Conservation (phyloP, 2,797 vertebrate genomes). For the Zenarchopterus dispar region DNA sequence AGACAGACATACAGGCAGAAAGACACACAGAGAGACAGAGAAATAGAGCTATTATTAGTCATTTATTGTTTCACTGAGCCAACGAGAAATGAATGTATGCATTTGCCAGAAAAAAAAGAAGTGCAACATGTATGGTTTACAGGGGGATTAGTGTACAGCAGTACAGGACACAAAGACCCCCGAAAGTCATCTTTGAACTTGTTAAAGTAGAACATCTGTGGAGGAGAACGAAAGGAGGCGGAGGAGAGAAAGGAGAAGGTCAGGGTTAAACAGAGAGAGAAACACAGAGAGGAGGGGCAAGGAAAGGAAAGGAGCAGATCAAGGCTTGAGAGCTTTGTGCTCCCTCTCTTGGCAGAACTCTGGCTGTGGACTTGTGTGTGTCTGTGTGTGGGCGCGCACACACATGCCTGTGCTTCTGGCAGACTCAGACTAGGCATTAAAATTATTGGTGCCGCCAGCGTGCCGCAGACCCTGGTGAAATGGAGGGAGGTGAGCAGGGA, state of each 20-base stretch:
- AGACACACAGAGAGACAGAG: conserved; percentile 14
- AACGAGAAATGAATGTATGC: conserved; percentile 3
- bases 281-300: conserved; percentile 40
- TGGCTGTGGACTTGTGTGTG: conserved; percentile 39
- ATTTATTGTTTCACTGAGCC: conserved; percentile 22
- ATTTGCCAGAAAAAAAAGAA: conserved; percentile 12
- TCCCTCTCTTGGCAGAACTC: conserved; percentile 71
- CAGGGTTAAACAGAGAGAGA: conserved; percentile 60
- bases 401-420: conserved; percentile 68
- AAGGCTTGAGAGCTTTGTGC: conserved; percentile 69
- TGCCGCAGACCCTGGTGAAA: conserved; percentile 79
- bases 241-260: conserved; percentile 46
- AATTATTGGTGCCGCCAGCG: conserved; percentile 83
- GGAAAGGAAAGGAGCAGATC: conserved; percentile 66
- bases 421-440: conserved; percentile 80
- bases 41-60: not conserved
- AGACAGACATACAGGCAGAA: too few relatives aligned
- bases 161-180: conserved; percentile 55
- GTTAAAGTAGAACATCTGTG: conserved; percentile 74
- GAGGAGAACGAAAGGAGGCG: conserved; percentile 17
- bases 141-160: conserved; percentile 66
- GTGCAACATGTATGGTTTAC: conserved; percentile 54
- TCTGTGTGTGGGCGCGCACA: conserved; percentile 33
- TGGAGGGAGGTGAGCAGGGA: conserved; percentile 74
- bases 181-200: conserved; percentile 67